Evolutionary conservation across 1,140 invertebrate species (phyloP), one percentile per base, ranked within the genome.

Genomic region (Sipha flava): DNA sequence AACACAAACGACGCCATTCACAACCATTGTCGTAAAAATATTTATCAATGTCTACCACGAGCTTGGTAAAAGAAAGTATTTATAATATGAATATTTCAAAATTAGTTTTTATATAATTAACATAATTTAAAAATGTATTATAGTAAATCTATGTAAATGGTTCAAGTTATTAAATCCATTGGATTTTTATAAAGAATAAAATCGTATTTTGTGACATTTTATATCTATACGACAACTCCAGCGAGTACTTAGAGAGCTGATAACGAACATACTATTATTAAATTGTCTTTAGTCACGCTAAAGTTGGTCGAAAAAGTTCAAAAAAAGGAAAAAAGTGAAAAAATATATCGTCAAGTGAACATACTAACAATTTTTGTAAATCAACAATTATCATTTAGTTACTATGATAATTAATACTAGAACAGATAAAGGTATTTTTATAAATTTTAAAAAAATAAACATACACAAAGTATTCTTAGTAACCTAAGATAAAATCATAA

Each of bases 11-110:
- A n/a, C 40, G 18, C 23, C n/a, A 40, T 40, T 66, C 62, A 66
- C 31, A 66, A 40, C 66, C 23, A 47, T 47, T 45, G 66, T 70
- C 66, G 26, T 70, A 70, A 70, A 70, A 70, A 47, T 70, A 29
- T 70, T 70, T 70, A 70, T 70, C 66, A 70, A 70, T 29, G 40
- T 70, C 66, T 70, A 23, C n/a, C 62, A 45, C 14, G 64, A 45
- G 37, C 23, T 68, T 43, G 40, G 64, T 45, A 68, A 45, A 68
- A 68, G 64, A 68, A 68, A 43, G 37, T 29, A 45, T 45, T 47
- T 47, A 70, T 29, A 70, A 70, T 47, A 70, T 16, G 40, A 47
- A 9, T 47, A 70, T 70, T 70, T 47, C 40, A 6, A 66, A 40
- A 26, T 66, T 66, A 26, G 21, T 9, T 12, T 66, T 45, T 45